These are phyloP conservation scores for Bubo blakistoni DNA, from an alignment of 2,113 vertebrate species.

Conservation along the genomic window DNA sequence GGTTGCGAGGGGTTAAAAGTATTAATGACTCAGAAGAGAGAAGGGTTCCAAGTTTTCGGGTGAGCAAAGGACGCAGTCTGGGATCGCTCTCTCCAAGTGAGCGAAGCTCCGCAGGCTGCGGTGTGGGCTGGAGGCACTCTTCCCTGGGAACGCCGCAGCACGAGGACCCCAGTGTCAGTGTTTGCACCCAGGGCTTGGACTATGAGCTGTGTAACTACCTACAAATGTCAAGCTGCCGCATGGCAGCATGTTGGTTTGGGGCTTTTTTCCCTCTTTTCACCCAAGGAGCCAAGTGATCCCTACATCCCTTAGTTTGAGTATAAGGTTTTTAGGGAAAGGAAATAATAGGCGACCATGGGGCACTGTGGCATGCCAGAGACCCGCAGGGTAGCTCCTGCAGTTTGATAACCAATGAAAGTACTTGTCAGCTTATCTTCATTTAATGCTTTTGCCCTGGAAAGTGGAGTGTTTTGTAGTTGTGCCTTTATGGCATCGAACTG, in stretches of 20 bases:
- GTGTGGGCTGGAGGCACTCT: background rate
- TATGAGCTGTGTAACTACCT: background rate
- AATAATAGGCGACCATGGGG: background rate
- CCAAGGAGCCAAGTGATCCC: background rate
- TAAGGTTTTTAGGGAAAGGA: background rate
- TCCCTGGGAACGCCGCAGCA: fast-evolving
- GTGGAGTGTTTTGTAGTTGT: background rate
- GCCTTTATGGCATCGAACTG: background rate
- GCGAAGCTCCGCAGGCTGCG: background rate
- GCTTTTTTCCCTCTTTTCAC: background rate
- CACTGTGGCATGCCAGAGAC: background rate
- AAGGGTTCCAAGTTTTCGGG: conserved; percentile 8
- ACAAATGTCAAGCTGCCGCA: background rate
- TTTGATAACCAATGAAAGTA: background rate
- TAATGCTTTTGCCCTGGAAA: background rate
- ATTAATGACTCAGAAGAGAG: conserved; percentile 17
- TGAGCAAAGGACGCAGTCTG: background rate
- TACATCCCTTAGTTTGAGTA: background rate
- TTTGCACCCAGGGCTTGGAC: background rate
- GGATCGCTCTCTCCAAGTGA: background rate
- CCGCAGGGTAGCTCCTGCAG: background rate
- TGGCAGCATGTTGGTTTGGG: background rate
- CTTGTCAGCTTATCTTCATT: background rate
- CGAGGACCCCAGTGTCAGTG: fast-evolving
- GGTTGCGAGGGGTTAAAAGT: conserved; percentile 45